A percentile compares a stretch with the other conserved stretches of the same genome.
Conservation (phyloP, 2,797 vertebrate genomes). For the Pseudotriccus pelzelni region DNA sequence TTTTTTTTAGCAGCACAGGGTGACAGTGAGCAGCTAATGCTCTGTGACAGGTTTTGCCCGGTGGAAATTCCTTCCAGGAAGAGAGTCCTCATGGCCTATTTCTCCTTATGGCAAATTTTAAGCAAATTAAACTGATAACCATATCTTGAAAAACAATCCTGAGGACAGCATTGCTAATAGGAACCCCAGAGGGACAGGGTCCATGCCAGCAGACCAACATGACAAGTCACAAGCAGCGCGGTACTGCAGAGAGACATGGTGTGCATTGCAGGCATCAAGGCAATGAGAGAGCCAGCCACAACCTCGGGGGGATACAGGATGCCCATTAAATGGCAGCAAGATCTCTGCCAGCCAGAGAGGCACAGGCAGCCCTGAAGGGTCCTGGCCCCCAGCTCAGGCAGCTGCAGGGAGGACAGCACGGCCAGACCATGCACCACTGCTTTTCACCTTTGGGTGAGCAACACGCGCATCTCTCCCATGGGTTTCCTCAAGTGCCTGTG, state of each 20-base stretch:
- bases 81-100: not conserved
- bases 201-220: not conserved
- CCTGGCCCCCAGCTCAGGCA: not conserved
- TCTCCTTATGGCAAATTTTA: slow-evolving; percentile 30
- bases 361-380: not conserved
- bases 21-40: slow-evolving; percentile 13
- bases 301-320: rapidly evolving
- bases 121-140: slow-evolving; percentile 52
- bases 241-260: not conserved
- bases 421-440: not conserved
- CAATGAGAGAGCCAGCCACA: rapidly evolving
- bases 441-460: not conserved
- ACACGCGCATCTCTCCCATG: rapidly evolving
- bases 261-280: not conserved
- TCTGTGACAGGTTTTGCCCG: not conserved
- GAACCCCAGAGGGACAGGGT: not conserved
- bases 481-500: not conserved
- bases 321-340: not conserved
- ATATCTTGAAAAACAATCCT: not conserved
- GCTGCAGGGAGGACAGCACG: not conserved
- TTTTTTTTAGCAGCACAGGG: not conserved
- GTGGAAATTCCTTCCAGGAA: slow-evolving; percentile 11
- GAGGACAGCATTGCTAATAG: not conserved
- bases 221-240: not conserved
- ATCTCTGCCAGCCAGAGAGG: not conserved